Evolutionary conservation across 2,888 invertebrate species (phyloP).

Genomic region (Stenolophus ochropezus): DNA sequence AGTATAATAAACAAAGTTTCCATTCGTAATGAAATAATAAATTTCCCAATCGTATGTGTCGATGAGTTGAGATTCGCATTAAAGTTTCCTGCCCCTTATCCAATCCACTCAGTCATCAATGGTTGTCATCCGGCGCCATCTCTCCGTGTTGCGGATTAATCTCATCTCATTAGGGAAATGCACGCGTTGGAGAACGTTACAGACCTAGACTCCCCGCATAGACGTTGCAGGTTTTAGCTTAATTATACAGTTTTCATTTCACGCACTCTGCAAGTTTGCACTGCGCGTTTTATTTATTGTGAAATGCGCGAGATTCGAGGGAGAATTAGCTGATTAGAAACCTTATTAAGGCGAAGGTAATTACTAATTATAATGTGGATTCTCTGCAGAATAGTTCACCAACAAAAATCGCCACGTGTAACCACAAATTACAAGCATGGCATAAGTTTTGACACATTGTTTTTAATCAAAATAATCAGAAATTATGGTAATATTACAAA

Average conservation of each 20-base stretch:
- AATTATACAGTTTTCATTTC: slow-evolving; percentile 42
- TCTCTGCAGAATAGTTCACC: no score
- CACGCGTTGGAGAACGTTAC: slow-evolving; percentile 26
- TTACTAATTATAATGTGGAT: not conserved
- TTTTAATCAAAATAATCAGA: no score
- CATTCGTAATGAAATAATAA: not conserved
- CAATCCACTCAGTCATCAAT: not conserved
- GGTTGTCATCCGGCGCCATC: not conserved
- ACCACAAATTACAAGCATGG: no score
- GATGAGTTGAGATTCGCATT: not conserved
- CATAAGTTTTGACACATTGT: no score
- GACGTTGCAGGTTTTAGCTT: slow-evolving; percentile 40
- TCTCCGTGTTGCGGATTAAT: slow-evolving; percentile 55
- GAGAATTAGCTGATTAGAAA: not conserved
- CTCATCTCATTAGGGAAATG: slow-evolving; percentile 59
- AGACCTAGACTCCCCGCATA: not conserved
- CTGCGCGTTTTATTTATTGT: not conserved
- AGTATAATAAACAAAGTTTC: no score
- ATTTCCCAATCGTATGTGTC: not conserved
- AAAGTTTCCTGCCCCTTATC: not conserved
- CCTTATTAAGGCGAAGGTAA: not conserved
- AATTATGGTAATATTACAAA: no score
- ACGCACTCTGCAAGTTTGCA: not conserved
- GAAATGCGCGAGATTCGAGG: not conserved
- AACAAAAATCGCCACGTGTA: no score